phyloP scores from a whole-genome alignment of 2,797 vertebrate species.

The Pangasius larnaudii region DNA sequence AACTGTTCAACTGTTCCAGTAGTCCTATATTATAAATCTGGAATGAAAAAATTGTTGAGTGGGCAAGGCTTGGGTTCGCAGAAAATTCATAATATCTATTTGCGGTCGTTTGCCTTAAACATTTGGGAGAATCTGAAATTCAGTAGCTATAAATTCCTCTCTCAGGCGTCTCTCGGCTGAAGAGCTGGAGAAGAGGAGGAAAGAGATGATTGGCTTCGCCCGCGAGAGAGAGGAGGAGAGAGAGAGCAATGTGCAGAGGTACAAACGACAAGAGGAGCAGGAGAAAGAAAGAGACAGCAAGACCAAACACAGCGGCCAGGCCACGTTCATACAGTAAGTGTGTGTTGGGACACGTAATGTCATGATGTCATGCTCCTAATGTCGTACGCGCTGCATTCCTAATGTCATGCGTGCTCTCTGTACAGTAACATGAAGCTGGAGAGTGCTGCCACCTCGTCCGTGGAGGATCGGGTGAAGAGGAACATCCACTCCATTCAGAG shows the following conservation, averaged over 20 bases:
- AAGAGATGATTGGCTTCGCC: constrained; percentile 80
- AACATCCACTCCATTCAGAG: constrained; percentile 96
- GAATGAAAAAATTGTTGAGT: background rate
- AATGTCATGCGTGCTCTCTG: constrained; percentile 5
- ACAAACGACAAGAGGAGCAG: constrained; percentile 83
- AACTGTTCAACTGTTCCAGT: background rate
- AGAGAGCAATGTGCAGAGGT: constrained; percentile 82
- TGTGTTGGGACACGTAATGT: background rate
- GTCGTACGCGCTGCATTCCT: background rate
- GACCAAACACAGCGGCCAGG: constrained; percentile 71
- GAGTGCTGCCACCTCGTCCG: constrained; percentile 85
- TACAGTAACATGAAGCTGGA: constrained; percentile 91
- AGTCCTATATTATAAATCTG: background rate
- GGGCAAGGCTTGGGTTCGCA: background rate
- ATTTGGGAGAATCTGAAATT: background rate
- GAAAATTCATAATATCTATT: too few relatives aligned
- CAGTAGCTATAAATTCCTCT: background rate
- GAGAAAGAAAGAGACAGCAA: constrained; percentile 75
- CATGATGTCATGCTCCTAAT: background rate
- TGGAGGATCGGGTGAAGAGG: constrained; percentile 92
- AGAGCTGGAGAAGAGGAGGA: constrained; percentile 84
- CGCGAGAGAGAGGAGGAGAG: constrained; percentile 66
- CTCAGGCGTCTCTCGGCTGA: constrained; percentile 84
- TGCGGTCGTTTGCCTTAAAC: background rate
- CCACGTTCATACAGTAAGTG: constrained; percentile 92